phyloP scores from a whole-genome alignment of 2,113 vertebrate species.

The Hystrix brachyura region DNA sequence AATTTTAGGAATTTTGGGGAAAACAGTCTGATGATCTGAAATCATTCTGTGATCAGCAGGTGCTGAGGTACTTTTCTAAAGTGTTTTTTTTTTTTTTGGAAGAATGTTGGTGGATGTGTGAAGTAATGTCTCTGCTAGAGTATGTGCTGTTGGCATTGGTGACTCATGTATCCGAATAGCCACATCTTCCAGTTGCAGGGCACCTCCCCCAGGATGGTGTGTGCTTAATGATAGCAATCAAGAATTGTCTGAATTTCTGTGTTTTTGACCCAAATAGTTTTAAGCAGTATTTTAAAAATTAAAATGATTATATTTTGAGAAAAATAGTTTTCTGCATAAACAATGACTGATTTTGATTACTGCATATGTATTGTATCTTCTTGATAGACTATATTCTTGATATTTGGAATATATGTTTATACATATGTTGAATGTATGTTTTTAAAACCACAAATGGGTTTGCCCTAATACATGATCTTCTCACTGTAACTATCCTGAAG shows the following conservation, averaged over 20 bases:
- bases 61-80: constrained; percentile 87
- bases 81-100: background rate
- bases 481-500: background rate
- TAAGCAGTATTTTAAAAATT: background rate
- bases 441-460: background rate
- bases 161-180: no score
- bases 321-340: constrained; percentile 20
- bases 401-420: background rate
- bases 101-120: background rate
- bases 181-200: background rate
- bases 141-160: background rate
- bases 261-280: background rate
- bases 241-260: background rate
- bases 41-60: constrained; percentile 89
- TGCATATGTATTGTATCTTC: background rate
- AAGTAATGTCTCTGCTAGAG: background rate
- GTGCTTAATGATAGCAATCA: background rate
- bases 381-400: background rate
- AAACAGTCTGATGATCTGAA: constrained; percentile 87
- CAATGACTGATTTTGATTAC: background rate
- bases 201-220: background rate
- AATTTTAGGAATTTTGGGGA: constrained; percentile 91
- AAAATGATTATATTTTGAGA: constrained; percentile 15
- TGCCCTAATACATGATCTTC: rapidly evolving
- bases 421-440: background rate